These are phyloP conservation scores for Miniopterus natalensis DNA, from an alignment of 2,113 vertebrate species.

Conservation along the genomic window DNA sequence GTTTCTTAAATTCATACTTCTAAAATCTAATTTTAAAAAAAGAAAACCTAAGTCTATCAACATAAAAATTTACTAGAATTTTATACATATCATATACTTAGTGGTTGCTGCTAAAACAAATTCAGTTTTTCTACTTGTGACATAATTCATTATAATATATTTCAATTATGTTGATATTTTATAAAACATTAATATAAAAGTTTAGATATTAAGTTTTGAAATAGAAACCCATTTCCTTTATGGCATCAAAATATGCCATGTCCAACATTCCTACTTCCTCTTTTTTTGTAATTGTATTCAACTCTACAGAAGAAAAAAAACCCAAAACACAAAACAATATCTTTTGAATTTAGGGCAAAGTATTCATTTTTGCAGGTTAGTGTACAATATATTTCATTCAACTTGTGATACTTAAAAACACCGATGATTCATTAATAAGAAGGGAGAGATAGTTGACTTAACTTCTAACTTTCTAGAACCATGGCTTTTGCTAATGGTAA, in stretches of 20 bases:
- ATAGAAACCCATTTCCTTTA: slow-evolving; percentile 44
- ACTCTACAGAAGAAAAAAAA: neutral
- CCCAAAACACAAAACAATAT: neutral
- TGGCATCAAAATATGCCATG: slow-evolving; percentile 46
- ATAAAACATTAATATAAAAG: slow-evolving; percentile 34
- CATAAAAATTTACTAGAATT: slow-evolving; percentile 28
- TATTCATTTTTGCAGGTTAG: neutral
- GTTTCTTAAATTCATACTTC: slow-evolving; percentile 35
- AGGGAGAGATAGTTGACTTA: neutral
- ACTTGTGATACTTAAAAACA: slow-evolving; percentile 27
- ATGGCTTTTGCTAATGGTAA: neutral
- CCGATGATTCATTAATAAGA: neutral
- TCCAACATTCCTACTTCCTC: neutral
- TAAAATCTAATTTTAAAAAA: slow-evolving; percentile 20
- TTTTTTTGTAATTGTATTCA: slow-evolving; percentile 54
- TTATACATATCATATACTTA: neutral
- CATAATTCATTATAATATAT: neutral
- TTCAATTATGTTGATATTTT: slow-evolving; percentile 42
- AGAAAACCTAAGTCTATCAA: slow-evolving; percentile 27
- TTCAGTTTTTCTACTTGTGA: slow-evolving; percentile 22
- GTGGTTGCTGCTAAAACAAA: neutral
- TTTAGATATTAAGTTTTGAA: slow-evolving; percentile 58
- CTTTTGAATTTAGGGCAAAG: slow-evolving; percentile 32
- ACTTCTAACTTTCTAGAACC: neutral
- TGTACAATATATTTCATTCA: neutral